Conservation (phyloP, 2,888 invertebrate genomes). For the Axea sp. region DNA sequence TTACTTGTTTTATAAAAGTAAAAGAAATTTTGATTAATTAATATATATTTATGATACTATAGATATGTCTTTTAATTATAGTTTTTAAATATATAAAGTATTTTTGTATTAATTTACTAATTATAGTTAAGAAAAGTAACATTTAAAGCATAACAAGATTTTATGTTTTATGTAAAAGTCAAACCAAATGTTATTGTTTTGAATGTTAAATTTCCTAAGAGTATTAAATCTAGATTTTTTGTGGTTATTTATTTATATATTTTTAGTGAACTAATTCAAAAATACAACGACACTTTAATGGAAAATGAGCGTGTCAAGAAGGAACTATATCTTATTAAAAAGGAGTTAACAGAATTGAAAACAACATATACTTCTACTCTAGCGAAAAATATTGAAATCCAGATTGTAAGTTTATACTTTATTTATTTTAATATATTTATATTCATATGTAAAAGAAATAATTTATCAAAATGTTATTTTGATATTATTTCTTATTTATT, state of each 20-base stretch:
- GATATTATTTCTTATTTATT: too few relatives aligned
- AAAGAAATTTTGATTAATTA: too few relatives aligned
- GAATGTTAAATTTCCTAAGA: too few relatives aligned
- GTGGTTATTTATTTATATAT: neutral
- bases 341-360: slow-evolving; percentile 4
- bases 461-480: slow-evolving; percentile 1
- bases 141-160: too few relatives aligned
- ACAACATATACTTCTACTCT: slow-evolving; percentile 7
- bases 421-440: slow-evolving; percentile 2
- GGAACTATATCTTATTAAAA: slow-evolving; percentile 1
- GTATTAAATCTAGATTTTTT: neutral
- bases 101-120: too few relatives aligned
- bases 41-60: too few relatives aligned
- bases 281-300: slow-evolving; percentile 30
- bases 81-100: too few relatives aligned
- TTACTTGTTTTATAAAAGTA: too few relatives aligned
- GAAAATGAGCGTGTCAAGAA: slow-evolving; percentile 17
- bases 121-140: too few relatives aligned
- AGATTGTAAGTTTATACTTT: slow-evolving; percentile 14
- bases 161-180: too few relatives aligned
- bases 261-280: slow-evolving; percentile 39
- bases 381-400: slow-evolving; percentile 28
- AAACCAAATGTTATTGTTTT: neutral
- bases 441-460: neutral
- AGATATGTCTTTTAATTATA: too few relatives aligned